Evolutionary conservation across 2,888 invertebrate species (phyloP), one percentile per base, ranked within the genome.

Genomic region (Heterodera filipjevi): DNA sequence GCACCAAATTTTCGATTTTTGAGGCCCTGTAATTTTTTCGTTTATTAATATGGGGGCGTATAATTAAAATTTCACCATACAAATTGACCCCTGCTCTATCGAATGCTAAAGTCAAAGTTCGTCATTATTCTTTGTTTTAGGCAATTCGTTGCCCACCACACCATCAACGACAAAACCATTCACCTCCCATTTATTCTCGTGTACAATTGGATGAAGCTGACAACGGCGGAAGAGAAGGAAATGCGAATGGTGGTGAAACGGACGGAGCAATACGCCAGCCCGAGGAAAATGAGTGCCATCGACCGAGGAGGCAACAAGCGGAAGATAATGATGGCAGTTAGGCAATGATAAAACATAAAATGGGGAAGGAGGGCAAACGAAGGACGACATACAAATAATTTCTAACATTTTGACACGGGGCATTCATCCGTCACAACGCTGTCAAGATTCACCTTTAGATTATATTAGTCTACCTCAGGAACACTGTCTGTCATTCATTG

Each of bases 121-220:
- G 53, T 3, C 53, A 19, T 6, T 53, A 39, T 10, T 39, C 39
- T 10, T 59, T 35, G 33, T 64, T 75, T 75, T 32, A 75, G 75
- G 75, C 75, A 14, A 75, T 75, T 59, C 75, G 46, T 16, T 75
- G 75, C 33, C 39, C 68, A 32, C 53, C 75, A 32, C 68, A 33
- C 35, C 68, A 68, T 14, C 33, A 68, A 35, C 68, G 33, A 59
- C 46, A 49, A 8, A 59, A 59, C 27, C n/a, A 59, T n/a, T n/a
- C 2, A 16, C 68, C 68, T 10, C 68, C 68, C 6, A 68, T 22
- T 68, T 68, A 68, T 68, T 35, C 33, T 35, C 6, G 33, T 19
- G 32, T 27, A 8, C 59, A 59, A 59, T 8, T 27, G 59, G 12
- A 59, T 3, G 59, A 59, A 6, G 59, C n/a, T 3, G 8, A 5